Conservation (phyloP, 1,140 invertebrate species). For the Tetragnatha versicolor region DNA sequence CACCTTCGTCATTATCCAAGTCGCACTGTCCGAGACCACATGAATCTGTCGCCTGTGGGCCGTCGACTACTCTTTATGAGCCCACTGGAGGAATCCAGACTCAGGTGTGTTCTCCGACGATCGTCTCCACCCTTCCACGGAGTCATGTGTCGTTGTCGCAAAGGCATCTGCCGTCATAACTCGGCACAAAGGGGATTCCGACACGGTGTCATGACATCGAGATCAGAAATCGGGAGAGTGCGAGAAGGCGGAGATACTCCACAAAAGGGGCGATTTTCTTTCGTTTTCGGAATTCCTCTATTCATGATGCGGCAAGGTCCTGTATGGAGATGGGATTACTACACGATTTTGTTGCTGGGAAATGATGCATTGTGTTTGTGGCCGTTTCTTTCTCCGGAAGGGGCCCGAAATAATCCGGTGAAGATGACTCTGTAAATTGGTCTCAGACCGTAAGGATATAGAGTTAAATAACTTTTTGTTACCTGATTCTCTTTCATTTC, state of each 20-base stretch:
- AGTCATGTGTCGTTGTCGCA: background rate
- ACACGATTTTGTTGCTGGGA: conserved; percentile 30
- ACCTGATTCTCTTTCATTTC: too few relatives aligned
- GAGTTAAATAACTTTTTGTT: too few relatives aligned
- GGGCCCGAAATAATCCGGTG: too few relatives aligned
- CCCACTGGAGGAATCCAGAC: conserved; percentile 29
- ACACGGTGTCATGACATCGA: conserved; percentile 32
- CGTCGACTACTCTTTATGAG: conserved; percentile 13
- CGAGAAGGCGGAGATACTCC: conserved; percentile 8
- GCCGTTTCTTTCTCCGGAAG: too few relatives aligned
- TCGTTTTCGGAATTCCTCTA: conserved; percentile 10
- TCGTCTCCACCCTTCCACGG: background rate
- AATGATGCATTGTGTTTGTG: too few relatives aligned
- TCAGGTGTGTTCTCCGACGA: background rate
- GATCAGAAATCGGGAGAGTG: conserved; percentile 8
- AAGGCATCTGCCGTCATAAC: conserved; percentile 7
- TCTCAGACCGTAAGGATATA: too few relatives aligned
- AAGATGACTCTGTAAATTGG: too few relatives aligned
- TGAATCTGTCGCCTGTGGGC: background rate
- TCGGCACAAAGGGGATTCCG: conserved; percentile 18
- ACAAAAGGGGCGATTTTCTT: background rate
- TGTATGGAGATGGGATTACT: conserved; percentile 6
- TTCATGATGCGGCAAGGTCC: conserved; percentile 27
- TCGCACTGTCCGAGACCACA: background rate
- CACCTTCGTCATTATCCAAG: conserved; percentile 24